Percentiles rank a stretch among this genome's conserved stretches.
Conservation (phyloP, 1,140 invertebrate species). For the Leptinotarsa defecta region DNA sequence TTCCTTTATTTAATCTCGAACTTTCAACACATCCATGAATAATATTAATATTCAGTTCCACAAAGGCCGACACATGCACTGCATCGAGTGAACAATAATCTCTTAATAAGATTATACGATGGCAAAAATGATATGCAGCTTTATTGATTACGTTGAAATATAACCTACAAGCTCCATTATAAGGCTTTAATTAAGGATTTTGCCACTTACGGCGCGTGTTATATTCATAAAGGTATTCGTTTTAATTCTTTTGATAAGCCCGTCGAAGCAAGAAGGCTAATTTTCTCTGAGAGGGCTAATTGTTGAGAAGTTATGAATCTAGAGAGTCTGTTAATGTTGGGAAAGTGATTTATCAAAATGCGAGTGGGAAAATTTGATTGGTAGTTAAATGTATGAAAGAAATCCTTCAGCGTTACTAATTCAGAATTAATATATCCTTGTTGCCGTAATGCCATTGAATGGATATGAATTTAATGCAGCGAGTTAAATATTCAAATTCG, state of each 20-base stretch:
- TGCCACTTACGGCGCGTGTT: background rate
- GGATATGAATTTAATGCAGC: no score
- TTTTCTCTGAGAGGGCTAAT: no score
- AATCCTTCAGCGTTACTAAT: slow-evolving; percentile 28
- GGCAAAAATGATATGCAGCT: slow-evolving; percentile 8
- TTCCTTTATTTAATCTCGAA: background rate
- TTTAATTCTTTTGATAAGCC: background rate
- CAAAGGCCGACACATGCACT: slow-evolving; percentile 4
- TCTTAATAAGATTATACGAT: slow-evolving; percentile 4
- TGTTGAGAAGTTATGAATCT: no score
- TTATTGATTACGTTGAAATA: slow-evolving; percentile 4
- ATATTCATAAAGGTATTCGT: slow-evolving; percentile 3
- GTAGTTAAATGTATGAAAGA: slow-evolving; percentile 29
- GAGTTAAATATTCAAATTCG: no score
- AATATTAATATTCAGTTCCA: slow-evolving; percentile 4
- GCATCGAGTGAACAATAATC: background rate
- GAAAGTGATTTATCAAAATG: slow-evolving; percentile 32
- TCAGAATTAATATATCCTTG: slow-evolving; percentile 18
- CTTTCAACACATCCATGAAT: background rate
- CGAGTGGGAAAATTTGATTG: slow-evolving; percentile 33
- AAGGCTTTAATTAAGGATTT: background rate
- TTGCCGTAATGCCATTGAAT: no score
- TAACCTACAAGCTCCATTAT: background rate
- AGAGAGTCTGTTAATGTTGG: no score
- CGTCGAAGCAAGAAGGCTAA: background rate